Evolutionary conservation across 2,888 invertebrate species (phyloP).

Genomic region (Brachypalpus laphriformis): DNA sequence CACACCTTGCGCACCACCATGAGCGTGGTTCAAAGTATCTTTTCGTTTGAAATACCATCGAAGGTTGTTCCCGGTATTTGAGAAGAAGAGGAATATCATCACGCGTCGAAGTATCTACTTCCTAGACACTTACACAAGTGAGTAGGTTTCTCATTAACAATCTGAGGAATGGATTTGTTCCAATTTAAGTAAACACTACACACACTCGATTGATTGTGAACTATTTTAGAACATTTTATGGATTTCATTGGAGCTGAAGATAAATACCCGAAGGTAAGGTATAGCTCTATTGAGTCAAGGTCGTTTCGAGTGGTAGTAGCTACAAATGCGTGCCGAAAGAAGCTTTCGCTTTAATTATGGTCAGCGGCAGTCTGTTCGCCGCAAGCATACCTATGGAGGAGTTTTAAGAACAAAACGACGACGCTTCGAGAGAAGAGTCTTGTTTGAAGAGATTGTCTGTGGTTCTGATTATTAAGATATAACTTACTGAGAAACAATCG

Average conservation of each 20-base stretch:
- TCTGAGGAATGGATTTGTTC: not conserved
- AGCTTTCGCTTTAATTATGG: not conserved
- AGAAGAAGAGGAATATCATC: constrained; percentile 9
- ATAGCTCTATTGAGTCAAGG: constrained; percentile 7
- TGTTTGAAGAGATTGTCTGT: not conserved
- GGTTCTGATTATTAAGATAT: constrained; percentile 24
- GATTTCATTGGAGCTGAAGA: not conserved
- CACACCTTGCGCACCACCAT: not conserved
- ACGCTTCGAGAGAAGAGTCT: not conserved
- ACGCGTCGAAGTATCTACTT: constrained; percentile 8
- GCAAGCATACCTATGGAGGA: not conserved
- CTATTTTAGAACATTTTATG: constrained; percentile 16
- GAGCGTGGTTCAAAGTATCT: not conserved
- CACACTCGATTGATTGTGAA: not conserved
- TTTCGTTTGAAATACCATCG: constrained; percentile 7
- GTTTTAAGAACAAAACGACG: constrained; percentile 7
- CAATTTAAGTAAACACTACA: constrained; percentile 16
- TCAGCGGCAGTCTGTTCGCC: not conserved
- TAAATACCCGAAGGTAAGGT: constrained; percentile 17
- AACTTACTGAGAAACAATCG: constrained; percentile 4
- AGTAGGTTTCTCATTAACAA: constrained; percentile 8
- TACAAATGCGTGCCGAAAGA: not conserved
- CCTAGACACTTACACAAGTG: constrained; percentile 5
- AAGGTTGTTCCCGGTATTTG: constrained; percentile 16
- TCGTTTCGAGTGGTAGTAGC: not conserved